Evolutionary conservation across 2,797 vertebrate genomes (phyloP).

Genomic region (Cephalopachus bancanus): DNA sequence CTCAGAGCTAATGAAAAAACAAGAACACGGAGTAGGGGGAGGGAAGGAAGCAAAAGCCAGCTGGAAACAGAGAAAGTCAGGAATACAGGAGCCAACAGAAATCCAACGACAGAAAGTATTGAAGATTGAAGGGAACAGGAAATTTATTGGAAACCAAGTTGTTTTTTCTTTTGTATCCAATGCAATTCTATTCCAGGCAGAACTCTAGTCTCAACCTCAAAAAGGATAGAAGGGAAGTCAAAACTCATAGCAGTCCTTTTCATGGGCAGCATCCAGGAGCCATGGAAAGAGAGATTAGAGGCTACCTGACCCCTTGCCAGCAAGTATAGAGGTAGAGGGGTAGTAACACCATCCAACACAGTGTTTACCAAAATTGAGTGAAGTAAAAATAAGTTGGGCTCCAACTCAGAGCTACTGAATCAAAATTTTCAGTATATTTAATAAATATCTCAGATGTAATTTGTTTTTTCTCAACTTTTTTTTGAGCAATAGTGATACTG

Average conservation of each 20-base stretch:
- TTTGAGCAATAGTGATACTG: background rate
- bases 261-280: constrained; percentile 20
- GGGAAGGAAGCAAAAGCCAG: constrained; percentile 77
- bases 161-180: constrained; percentile 83
- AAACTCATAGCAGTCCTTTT: constrained; percentile 56
- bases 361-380: background rate
- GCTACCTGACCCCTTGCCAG: background rate
- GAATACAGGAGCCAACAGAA: constrained; percentile 76
- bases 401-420: background rate
- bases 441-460: background rate
- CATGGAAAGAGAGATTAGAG: constrained; percentile 51
- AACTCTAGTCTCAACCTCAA: constrained; percentile 70
- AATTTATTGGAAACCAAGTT: constrained; percentile 84
- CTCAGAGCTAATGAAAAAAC: constrained; percentile 78
- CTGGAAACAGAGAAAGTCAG: constrained; percentile 75
- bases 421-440: constrained; percentile 24
- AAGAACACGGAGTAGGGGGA: constrained; percentile 56
- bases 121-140: constrained; percentile 83
- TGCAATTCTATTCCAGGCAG: constrained; percentile 74
- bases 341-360: background rate
- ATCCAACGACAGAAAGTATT: constrained; percentile 80
- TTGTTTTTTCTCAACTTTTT: background rate
- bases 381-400: background rate
- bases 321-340: background rate
- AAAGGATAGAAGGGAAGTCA: constrained; percentile 71